These are phyloP conservation scores for Drosophila mettleri DNA, from an alignment of 2,888 invertebrate genomes.

Conservation along the genomic window DNA sequence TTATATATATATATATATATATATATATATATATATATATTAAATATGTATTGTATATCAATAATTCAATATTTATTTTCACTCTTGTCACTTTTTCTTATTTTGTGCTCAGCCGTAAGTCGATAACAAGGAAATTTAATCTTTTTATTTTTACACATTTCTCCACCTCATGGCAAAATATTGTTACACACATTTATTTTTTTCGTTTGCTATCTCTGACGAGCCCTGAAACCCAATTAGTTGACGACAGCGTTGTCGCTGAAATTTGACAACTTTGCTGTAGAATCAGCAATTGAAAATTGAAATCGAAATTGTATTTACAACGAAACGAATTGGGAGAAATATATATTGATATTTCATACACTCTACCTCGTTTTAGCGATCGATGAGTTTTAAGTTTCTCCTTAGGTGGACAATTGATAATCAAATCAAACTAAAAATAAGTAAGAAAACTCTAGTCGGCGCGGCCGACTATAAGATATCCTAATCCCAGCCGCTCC, in stretches of 20 bases:
- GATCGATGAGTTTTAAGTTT: constrained; percentile 25
- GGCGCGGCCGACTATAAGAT: too few species aligned
- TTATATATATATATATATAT: constrained; percentile 4
- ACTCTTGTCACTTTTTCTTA: constrained; percentile 54
- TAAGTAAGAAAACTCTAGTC: constrained; percentile 22
- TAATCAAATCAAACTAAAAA: constrained; percentile 55
- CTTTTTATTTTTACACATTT: constrained; percentile 59
- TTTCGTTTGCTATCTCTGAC: constrained; percentile 41
- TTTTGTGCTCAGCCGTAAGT: constrained; percentile 55
- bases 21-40: constrained; percentile 1
- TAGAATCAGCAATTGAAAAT: constrained; percentile 57
- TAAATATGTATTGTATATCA: constrained; percentile 67
- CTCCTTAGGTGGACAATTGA: constrained; percentile 40
- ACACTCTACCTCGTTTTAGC: background rate
- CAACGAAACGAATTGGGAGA: constrained; percentile 40
- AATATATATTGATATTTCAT: constrained; percentile 10
- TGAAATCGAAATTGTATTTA: constrained; percentile 69
- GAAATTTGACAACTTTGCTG: constrained; percentile 63
- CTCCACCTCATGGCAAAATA: constrained; percentile 52
- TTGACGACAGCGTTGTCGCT: constrained; percentile 59
- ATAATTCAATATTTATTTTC: constrained; percentile 79
- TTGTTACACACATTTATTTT: constrained; percentile 19
- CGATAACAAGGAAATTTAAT: constrained; percentile 77
- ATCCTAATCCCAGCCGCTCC: background rate
- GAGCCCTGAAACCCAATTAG: constrained; percentile 72